Conservation (phyloP, 2,113 vertebrate species). For the Agapornis roseicollis region DNA sequence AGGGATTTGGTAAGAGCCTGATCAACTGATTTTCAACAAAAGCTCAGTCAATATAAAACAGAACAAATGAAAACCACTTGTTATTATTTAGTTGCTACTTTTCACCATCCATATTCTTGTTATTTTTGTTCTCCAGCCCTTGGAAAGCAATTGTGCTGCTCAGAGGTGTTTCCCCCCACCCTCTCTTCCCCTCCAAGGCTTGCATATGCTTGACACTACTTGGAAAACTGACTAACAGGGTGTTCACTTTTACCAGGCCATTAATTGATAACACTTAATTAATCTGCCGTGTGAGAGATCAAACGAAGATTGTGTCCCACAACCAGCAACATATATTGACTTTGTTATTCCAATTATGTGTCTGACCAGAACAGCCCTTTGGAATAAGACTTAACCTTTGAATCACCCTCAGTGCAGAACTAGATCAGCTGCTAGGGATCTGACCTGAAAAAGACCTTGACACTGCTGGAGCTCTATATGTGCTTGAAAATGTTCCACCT, state of each 20-base stretch:
- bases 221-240: conserved; percentile 67
- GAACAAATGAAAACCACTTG: background rate
- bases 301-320: conserved; percentile 76
- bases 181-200: background rate
- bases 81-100: background rate
- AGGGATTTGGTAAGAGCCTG: background rate
- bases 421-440: conserved; percentile 61
- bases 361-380: conserved; percentile 64
- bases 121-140: background rate
- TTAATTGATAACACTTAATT: conserved; percentile 87
- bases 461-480: background rate
- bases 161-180: background rate
- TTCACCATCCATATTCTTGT: background rate
- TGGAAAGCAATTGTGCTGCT: background rate
- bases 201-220: conserved; percentile 49
- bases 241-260: conserved; percentile 78
- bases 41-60: background rate
- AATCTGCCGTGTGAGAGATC: conserved; percentile 82
- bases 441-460: conserved; percentile 72
- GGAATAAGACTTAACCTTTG: conserved; percentile 78
- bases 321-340: conserved; percentile 73
- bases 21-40: background rate
- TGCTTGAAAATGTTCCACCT: conserved; percentile 26
- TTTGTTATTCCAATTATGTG: conserved; percentile 79
- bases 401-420: conserved; percentile 69